Evolutionary conservation across 2,888 invertebrate genomes (phyloP).

Genomic region (Noctua janthe): DNA sequence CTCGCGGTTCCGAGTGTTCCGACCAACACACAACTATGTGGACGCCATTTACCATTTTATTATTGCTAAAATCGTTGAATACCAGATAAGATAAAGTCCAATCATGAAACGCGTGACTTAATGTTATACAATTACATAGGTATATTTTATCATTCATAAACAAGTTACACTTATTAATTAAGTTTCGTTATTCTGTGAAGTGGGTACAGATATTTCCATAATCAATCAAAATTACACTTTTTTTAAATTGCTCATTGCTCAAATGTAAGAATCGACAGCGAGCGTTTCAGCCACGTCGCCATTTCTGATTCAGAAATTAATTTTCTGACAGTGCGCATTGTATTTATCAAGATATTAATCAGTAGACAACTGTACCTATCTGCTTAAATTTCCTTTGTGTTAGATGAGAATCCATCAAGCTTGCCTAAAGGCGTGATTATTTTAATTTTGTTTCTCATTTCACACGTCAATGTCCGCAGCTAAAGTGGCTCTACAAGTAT

Average conservation of each 20-base stretch:
- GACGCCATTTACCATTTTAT: slow-evolving; percentile 54
- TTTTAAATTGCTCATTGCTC: slow-evolving; percentile 41
- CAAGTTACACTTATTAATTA: slow-evolving; percentile 36
- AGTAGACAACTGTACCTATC: slow-evolving; percentile 26
- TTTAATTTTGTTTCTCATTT: slow-evolving; percentile 51
- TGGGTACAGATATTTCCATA: slow-evolving; percentile 25
- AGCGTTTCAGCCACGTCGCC: slow-evolving; percentile 7
- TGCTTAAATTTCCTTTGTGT: slow-evolving; percentile 31
- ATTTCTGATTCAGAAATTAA: slow-evolving; percentile 23
- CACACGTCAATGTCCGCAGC: slow-evolving; percentile 47
- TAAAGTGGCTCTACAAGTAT: slow-evolving; percentile 57
- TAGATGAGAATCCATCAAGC: slow-evolving; percentile 42
- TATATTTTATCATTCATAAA: slow-evolving; percentile 61
- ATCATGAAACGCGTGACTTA: slow-evolving; percentile 59
- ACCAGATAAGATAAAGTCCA: slow-evolving; percentile 66
- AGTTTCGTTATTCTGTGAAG: slow-evolving; percentile 30
- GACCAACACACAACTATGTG: slow-evolving; percentile 30
- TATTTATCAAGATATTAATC: slow-evolving; percentile 49
- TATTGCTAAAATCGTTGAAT: slow-evolving; percentile 60
- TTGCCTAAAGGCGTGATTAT: slow-evolving; percentile 27
- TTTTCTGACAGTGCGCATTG: slow-evolving; percentile 41
- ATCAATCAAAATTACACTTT: slow-evolving; percentile 43
- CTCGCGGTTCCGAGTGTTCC: slow-evolving; percentile 15
- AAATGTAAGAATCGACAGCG: slow-evolving; percentile 42
- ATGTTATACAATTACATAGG: slow-evolving; percentile 59